A percentile compares a stretch with the other conserved stretches of the same genome.
Evolutionary conservation across 2,888 invertebrate species (phyloP).

Genomic region (Panorpa germanica): DNA sequence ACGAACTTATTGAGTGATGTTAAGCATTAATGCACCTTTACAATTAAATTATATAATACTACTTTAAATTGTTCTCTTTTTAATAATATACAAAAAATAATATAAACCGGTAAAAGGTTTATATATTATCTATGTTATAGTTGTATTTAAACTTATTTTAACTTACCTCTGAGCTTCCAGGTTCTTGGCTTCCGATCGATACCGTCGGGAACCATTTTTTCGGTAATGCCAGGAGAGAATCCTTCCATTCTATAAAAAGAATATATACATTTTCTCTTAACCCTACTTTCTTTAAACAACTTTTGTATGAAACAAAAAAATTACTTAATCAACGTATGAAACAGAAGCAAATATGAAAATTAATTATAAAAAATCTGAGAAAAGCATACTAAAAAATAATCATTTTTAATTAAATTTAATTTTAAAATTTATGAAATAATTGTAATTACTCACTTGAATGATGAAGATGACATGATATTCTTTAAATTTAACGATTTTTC

Average conservation of each 20-base stretch:
- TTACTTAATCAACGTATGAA: slow-evolving; percentile 1
- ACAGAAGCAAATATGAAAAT: slow-evolving; percentile 4
- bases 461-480: no score
- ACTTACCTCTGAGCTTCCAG: slow-evolving; percentile 26
- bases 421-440: slow-evolving; percentile 10
- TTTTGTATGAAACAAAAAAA: background rate
- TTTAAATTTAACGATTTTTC: no score
- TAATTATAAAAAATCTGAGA: no score
- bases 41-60: no score
- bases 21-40: no score
- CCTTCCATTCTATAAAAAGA: slow-evolving; percentile 48
- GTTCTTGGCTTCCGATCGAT: slow-evolving; percentile 22
- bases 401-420: slow-evolving; percentile 4
- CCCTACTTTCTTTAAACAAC: background rate
- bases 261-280: slow-evolving; percentile 5
- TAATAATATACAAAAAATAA: no score
- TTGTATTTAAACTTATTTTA: background rate
- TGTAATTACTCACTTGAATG: slow-evolving; percentile 7
- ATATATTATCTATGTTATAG: no score
- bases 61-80: no score
- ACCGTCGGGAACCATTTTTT: slow-evolving; percentile 44
- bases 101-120: no score
- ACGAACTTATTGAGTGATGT: no score
- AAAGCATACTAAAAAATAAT: slow-evolving; percentile 2
- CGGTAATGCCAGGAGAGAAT: slow-evolving; percentile 48